Conservation (phyloP, 1,140 invertebrate species). For the Drosophila nigrodunni region DNA sequence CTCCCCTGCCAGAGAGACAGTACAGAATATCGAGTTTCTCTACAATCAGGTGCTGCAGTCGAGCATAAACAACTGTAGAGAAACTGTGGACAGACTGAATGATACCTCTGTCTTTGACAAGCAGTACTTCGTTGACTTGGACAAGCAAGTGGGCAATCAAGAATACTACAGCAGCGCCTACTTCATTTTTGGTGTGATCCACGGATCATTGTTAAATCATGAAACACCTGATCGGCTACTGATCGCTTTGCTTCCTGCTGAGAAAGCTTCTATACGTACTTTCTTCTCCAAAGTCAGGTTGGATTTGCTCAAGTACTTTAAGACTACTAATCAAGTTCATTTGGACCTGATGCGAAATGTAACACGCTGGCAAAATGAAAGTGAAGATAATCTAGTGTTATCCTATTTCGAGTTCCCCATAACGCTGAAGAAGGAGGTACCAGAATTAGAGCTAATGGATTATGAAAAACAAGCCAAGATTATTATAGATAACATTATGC, state of each 20-base stretch:
- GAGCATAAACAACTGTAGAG: slow-evolving; percentile 42
- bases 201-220: slow-evolving; percentile 42
- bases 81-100: slow-evolving; percentile 27
- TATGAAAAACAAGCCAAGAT: slow-evolving; percentile 50
- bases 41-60: slow-evolving; percentile 55
- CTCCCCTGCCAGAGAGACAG: neutral
- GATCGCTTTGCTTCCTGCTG: slow-evolving; percentile 45
- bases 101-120: slow-evolving; percentile 52
- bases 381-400: slow-evolving; percentile 33
- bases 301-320: slow-evolving; percentile 46
- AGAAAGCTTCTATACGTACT: slow-evolving; percentile 53
- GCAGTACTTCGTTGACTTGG: slow-evolving; percentile 61
- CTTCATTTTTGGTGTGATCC: slow-evolving; percentile 57
- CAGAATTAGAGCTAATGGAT: slow-evolving; percentile 60
- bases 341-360: slow-evolving; percentile 47
- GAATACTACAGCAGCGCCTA: slow-evolving; percentile 63
- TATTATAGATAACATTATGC: slow-evolving; percentile 40
- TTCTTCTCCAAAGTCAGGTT: slow-evolving; percentile 43
- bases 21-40: slow-evolving; percentile 50
- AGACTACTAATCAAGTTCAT: slow-evolving; percentile 18
- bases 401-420: slow-evolving; percentile 53
- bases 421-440: slow-evolving; percentile 38
- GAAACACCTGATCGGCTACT: slow-evolving; percentile 35
- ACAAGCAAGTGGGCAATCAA: slow-evolving; percentile 29
- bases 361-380: slow-evolving; percentile 38